Conservation (phyloP, 2,797 vertebrate species). For the Sebastes matsubarae region DNA sequence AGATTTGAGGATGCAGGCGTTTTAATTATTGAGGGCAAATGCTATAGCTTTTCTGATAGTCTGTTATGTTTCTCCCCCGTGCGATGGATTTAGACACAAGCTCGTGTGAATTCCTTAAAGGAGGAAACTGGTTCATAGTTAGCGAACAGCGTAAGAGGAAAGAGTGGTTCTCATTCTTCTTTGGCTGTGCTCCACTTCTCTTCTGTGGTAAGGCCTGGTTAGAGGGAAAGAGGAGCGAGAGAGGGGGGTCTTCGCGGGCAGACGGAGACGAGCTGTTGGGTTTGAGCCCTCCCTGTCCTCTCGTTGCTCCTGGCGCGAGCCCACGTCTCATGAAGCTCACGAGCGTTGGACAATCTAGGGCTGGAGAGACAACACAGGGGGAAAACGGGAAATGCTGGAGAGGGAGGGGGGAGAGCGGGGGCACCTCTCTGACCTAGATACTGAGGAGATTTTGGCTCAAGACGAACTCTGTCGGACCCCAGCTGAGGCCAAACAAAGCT, state of each 20-base stretch:
- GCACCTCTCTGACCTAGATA: constrained; percentile 76
- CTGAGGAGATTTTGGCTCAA: constrained; percentile 69
- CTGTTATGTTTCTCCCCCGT: constrained; percentile 55
- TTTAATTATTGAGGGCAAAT: constrained; percentile 70
- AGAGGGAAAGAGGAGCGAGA: neutral
- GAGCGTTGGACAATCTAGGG: constrained; percentile 16
- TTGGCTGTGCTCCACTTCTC: constrained; percentile 35
- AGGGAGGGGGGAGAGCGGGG: constrained; percentile 17
- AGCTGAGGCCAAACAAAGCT: constrained; percentile 64
- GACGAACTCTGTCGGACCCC: constrained; percentile 57
- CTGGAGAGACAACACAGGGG: constrained; percentile 33
- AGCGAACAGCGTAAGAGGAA: neutral
- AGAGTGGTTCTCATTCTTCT: constrained; percentile 18
- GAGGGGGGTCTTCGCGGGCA: neutral
- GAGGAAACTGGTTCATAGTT: constrained; percentile 49
- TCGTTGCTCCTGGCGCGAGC: constrained; percentile 17
- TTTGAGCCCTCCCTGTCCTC: constrained; percentile 15
- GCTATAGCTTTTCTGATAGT: constrained; percentile 33
- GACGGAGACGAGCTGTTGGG: constrained; percentile 19
- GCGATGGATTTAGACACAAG: constrained; percentile 39
- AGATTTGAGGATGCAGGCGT: constrained; percentile 21
- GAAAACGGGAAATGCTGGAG: constrained; percentile 19
- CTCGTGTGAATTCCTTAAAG: constrained; percentile 44
- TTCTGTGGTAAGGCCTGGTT: constrained; percentile 31
- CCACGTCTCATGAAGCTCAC: constrained; percentile 20